phyloP scores from a whole-genome alignment of 2,113 vertebrate species.

The Thymallus thymallus region DNA sequence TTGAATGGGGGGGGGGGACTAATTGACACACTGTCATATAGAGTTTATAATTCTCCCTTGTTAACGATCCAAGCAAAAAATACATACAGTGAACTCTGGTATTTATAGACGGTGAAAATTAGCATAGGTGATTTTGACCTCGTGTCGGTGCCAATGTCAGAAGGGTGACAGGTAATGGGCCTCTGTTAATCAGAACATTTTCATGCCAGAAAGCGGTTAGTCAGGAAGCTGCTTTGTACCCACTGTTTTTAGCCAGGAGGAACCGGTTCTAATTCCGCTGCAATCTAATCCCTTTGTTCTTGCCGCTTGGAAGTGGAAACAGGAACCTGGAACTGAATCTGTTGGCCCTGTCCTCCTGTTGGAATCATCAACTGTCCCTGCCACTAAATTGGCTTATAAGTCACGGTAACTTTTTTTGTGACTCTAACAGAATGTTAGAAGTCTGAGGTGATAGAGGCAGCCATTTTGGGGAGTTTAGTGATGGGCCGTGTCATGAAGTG shows the following conservation, averaged over 20 bases:
- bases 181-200: neutral
- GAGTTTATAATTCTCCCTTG: constrained; percentile 46
- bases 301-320: constrained; percentile 8
- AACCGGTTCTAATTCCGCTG: neutral
- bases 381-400: constrained; percentile 38
- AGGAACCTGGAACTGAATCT: constrained; percentile 12
- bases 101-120: constrained; percentile 3
- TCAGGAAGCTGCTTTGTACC: constrained; percentile 3
- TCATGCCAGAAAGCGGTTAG: neutral
- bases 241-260: constrained; percentile 10
- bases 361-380: constrained; percentile 28
- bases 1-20: constrained; percentile 48
- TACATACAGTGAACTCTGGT: neutral
- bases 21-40: constrained; percentile 41
- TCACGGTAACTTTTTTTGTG: constrained; percentile 31
- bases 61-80: constrained; percentile 20
- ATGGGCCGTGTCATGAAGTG: neutral
- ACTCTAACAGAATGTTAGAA: constrained; percentile 44
- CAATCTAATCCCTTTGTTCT: constrained; percentile 20
- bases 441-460: neutral
- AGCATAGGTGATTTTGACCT: constrained; percentile 8
- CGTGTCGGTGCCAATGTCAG: constrained; percentile 4
- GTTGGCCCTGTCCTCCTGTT: neutral
- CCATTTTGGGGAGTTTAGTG: neutral
- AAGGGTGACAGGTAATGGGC: neutral